Conservation (phyloP, 2,888 invertebrate species). For the Drosophila paucipuncta region DNA sequence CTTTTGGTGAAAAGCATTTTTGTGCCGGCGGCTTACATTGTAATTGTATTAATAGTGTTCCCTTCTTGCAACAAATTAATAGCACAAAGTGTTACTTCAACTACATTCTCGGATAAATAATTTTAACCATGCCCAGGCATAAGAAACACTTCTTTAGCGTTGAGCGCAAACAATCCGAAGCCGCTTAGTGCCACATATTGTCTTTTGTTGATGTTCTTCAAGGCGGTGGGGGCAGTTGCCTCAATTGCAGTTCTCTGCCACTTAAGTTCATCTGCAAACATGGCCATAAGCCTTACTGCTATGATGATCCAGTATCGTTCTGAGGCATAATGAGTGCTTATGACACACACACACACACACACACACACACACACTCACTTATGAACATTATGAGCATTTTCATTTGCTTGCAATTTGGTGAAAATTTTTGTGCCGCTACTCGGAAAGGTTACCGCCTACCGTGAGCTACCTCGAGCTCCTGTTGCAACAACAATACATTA, state of each 20-base stretch:
- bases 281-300: conserved; percentile 58
- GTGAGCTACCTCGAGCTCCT: conserved; percentile 49
- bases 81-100: background rate
- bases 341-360: background rate
- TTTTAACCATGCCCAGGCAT: conserved; percentile 55
- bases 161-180: conserved; percentile 44
- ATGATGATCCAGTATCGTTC: conserved; percentile 51
- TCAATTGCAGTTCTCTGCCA: conserved; percentile 65
- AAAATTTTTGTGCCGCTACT: conserved; percentile 23
- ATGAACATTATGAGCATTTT: conserved; percentile 5
- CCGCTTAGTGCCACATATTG: conserved; percentile 28
- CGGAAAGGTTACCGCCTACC: conserved; percentile 38
- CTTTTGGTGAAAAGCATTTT: conserved; percentile 11
- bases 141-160: conserved; percentile 44
- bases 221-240: conserved; percentile 25
- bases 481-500: conserved; percentile 64
- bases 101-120: conserved; percentile 26
- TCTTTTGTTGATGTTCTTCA: conserved; percentile 11
- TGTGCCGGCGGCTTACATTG: conserved; percentile 20
- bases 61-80: background rate
- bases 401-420: conserved; percentile 26
- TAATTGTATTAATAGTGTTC: conserved; percentile 14
- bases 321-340: conserved; percentile 35
- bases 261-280: conserved; percentile 69
- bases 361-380: background rate